Conservation (phyloP, 2,888 invertebrate genomes). For the Caprella mutica region DNA sequence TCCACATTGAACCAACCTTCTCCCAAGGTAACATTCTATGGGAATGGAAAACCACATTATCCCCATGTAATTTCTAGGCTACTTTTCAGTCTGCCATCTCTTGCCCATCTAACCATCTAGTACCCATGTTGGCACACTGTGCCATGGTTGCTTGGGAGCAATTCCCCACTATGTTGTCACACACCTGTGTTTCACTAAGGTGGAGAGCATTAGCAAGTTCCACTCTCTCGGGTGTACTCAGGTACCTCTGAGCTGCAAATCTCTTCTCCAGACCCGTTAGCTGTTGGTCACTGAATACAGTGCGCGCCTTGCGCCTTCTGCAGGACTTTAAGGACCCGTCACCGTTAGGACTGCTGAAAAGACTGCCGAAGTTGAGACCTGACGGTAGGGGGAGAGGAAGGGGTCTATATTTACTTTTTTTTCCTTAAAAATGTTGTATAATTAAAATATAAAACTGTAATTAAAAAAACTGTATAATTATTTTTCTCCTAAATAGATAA, state of each 20-base stretch:
- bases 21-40: too few species aligned
- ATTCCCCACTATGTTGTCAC: too few species aligned
- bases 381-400: conserved; percentile 33
- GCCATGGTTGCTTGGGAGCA: too few species aligned
- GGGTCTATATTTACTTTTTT: background rate
- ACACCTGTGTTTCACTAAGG: conserved; percentile 74
- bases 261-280: conserved; percentile 76
- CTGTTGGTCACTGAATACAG: conserved; percentile 61
- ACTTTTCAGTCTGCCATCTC: too few species aligned
- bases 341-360: conserved; percentile 41
- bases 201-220: conserved; percentile 85
- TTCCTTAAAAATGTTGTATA: too few species aligned
- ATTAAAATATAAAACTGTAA: too few species aligned
- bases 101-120: too few species aligned
- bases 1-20: too few species aligned
- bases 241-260: conserved; percentile 86
- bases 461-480: too few species aligned
- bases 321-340: conserved; percentile 65
- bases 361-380: conserved; percentile 39
- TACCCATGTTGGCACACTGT: too few species aligned
- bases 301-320: conserved; percentile 87
- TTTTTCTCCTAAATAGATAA: background rate
- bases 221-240: conserved; percentile 90
- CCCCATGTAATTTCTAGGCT: too few species aligned
- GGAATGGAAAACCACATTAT: too few species aligned